A percentile compares a stretch with the other conserved stretches of the same genome.
phyloP scores from a whole-genome alignment of 2,888 invertebrate genomes.

The Exocentrus adspersus region DNA sequence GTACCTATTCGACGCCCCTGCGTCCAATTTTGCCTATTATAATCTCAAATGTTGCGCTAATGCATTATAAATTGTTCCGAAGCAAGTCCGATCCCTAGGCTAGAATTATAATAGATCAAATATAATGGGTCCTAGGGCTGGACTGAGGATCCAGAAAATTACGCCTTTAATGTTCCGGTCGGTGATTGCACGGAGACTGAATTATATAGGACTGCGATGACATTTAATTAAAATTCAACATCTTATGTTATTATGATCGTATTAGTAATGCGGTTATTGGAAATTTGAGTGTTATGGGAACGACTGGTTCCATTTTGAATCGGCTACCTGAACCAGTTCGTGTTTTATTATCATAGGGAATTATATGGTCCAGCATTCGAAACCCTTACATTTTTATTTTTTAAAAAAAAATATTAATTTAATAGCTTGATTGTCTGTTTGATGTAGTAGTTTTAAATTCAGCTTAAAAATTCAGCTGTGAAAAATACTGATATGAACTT shows the following conservation, averaged over 20 bases:
- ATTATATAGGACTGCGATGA: constrained; percentile 29
- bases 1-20: constrained; percentile 18
- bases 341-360: constrained; percentile 37
- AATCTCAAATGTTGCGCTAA: constrained; percentile 25
- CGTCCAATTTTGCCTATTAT: constrained; percentile 20
- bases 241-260: constrained; percentile 23
- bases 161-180: constrained; percentile 5
- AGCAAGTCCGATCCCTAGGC: constrained; percentile 25
- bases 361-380: constrained; percentile 25
- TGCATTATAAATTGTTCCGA: constrained; percentile 31
- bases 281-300: constrained; percentile 33
- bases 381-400: not conserved
- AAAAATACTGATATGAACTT: constrained; percentile 46
- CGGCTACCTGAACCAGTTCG: constrained; percentile 38
- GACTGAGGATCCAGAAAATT: constrained; percentile 29
- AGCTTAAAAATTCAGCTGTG: not conserved
- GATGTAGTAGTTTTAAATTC: no score
- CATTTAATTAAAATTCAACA: constrained; percentile 29
- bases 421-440: constrained; percentile 5
- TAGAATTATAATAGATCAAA: constrained; percentile 28
- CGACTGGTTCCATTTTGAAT: constrained; percentile 27
- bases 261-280: constrained; percentile 22
- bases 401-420: constrained; percentile 10
- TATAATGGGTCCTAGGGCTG: constrained; percentile 24
- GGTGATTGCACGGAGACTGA: constrained; percentile 10